Conservation (phyloP, 1,140 invertebrate genomes). For the Microplitis demolitor region DNA sequence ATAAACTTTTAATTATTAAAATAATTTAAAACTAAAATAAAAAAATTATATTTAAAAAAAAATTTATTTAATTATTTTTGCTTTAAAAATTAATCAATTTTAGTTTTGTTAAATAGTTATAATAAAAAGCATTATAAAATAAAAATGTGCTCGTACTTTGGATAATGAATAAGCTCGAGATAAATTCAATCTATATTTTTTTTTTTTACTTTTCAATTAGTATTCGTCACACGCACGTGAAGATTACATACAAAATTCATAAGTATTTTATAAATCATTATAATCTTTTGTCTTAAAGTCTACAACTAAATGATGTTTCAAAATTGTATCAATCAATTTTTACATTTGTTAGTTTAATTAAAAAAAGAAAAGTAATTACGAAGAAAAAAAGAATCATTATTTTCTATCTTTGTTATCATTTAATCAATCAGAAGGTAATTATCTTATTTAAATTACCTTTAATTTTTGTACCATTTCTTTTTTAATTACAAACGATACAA, state of each 20-base stretch:
- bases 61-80: not conserved
- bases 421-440: conserved; percentile 35
- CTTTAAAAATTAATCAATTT: not conserved
- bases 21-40: conserved; percentile 29
- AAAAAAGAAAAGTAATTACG: too few species aligned
- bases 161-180: conserved; percentile 40
- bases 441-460: conserved; percentile 27
- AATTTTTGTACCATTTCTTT: conserved; percentile 24
- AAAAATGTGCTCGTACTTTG: conserved; percentile 45
- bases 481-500: conserved; percentile 42
- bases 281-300: conserved; percentile 22
- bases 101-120: not conserved
- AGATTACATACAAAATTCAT: conserved; percentile 46
- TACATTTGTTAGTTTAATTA: too few species aligned
- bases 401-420: conserved; percentile 12
- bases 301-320: conserved; percentile 13
- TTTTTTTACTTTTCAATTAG: conserved; percentile 39
- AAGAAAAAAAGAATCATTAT: too few species aligned
- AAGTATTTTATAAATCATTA: conserved; percentile 40
- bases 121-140: conserved; percentile 39
- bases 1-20: conserved; percentile 21
- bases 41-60: conserved; percentile 27
- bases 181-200: conserved; percentile 36
- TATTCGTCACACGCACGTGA: conserved; percentile 41
- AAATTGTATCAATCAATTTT: not conserved